Evolutionary conservation across 2,113 vertebrate species (phyloP).

Genomic region (Scolopax mira): DNA sequence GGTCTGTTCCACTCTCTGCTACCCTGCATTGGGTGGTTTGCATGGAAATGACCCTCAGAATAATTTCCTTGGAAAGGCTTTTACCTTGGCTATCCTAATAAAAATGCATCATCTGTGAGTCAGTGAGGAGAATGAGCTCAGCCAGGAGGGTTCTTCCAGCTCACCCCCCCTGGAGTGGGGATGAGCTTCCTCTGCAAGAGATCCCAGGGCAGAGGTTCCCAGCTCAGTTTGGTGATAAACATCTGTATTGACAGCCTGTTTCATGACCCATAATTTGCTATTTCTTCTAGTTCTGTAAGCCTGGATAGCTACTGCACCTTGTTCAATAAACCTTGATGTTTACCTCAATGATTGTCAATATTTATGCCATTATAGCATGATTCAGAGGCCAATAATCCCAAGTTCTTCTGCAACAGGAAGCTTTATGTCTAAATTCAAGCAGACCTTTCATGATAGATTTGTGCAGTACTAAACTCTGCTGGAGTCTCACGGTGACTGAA

Average conservation of each 20-base stretch:
- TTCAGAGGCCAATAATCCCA: background rate
- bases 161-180: background rate
- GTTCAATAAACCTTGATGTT: background rate
- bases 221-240: background rate
- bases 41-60: background rate
- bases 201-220: background rate
- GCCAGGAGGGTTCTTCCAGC: too few relatives aligned
- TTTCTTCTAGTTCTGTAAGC: background rate
- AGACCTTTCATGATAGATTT: background rate
- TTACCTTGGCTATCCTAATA: background rate
- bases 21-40: background rate
- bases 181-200: accelerated
- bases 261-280: background rate
- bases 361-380: background rate
- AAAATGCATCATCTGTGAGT: background rate
- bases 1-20: background rate
- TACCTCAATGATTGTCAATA: background rate
- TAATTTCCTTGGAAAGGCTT: background rate
- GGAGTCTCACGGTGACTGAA: background rate
- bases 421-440: background rate
- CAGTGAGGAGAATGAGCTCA: background rate
- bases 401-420: background rate
- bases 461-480: background rate
- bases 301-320: background rate
- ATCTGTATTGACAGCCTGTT: background rate